Evolutionary conservation across 2,113 vertebrate genomes (phyloP).

Genomic region (Oceanites oceanicus): DNA sequence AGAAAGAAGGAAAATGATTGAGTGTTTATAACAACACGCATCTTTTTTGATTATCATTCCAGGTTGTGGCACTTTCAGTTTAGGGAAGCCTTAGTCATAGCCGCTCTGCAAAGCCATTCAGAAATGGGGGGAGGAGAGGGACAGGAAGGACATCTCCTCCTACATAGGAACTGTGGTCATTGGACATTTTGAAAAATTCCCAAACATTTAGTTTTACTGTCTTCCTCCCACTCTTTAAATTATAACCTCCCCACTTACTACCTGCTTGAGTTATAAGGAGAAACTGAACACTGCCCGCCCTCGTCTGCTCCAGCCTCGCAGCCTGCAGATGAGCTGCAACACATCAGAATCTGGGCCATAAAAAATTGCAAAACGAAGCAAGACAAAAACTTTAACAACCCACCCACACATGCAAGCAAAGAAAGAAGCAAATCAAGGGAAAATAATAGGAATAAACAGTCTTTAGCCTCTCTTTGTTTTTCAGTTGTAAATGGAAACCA

Average conservation of each 20-base stretch:
- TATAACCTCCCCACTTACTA: background rate
- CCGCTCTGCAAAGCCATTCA: background rate
- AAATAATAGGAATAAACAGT: constrained; percentile 26
- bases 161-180: background rate
- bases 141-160: background rate
- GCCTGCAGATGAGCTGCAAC: background rate
- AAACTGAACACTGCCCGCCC: background rate
- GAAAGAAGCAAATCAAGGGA: background rate
- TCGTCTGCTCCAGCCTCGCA: accelerated
- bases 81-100: background rate
- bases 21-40: constrained; percentile 49
- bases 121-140: background rate
- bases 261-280: background rate
- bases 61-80: constrained; percentile 1
- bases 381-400: background rate
- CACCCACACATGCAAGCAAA: constrained; percentile 1
- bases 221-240: background rate
- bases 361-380: background rate
- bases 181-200: background rate
- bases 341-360: background rate
- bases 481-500: constrained; percentile 15
- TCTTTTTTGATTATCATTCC: constrained; percentile 49
- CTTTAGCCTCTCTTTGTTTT: background rate
- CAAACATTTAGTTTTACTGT: background rate
- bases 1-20: constrained; percentile 47